phyloP scores from a whole-genome alignment of 2,888 invertebrate genomes.

The Diabrotica balteata region DNA sequence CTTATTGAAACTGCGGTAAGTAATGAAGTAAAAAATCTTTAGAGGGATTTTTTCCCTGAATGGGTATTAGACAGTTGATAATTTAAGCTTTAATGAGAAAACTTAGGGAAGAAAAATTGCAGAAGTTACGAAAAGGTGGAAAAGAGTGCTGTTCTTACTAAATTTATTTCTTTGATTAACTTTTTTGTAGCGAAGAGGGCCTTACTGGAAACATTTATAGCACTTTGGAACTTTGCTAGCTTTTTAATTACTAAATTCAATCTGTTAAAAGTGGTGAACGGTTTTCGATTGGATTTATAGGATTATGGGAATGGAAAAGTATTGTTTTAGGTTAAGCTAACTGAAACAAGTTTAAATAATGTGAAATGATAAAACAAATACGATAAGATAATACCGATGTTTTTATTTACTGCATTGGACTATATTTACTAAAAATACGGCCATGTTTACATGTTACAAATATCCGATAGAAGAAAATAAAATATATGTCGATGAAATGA shows the following conservation, averaged over 20 bases:
- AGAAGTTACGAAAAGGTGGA: constrained; percentile 52
- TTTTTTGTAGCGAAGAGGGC: constrained; percentile 43
- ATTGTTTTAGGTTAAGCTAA: too few relatives aligned
- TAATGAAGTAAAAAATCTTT: constrained; percentile 35
- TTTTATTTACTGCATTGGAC: too few relatives aligned
- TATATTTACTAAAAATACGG: too few relatives aligned
- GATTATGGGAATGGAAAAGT: too few relatives aligned
- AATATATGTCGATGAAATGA: too few relatives aligned
- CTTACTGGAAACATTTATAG: constrained; percentile 42
- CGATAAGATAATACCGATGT: too few relatives aligned
- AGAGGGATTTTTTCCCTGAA: constrained; percentile 41
- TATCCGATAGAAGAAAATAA: too few relatives aligned
- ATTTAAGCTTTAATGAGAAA: constrained; percentile 55
- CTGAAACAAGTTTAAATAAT: too few relatives aligned
- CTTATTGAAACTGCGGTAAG: constrained; percentile 36
- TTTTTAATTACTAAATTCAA: constrained; percentile 35
- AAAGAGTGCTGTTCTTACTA: constrained; percentile 47
- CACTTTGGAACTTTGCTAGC: constrained; percentile 30
- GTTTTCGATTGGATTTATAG: too few relatives aligned
- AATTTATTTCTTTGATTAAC: constrained; percentile 56
- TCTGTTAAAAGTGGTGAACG: constrained; percentile 17
- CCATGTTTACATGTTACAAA: too few relatives aligned
- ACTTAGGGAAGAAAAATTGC: constrained; percentile 54
- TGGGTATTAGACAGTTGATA: constrained; percentile 46
- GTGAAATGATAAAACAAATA: too few relatives aligned